Base-by-base conservation (phyloP, 2,888 invertebrate species). In the Luperina testacea region DNA sequence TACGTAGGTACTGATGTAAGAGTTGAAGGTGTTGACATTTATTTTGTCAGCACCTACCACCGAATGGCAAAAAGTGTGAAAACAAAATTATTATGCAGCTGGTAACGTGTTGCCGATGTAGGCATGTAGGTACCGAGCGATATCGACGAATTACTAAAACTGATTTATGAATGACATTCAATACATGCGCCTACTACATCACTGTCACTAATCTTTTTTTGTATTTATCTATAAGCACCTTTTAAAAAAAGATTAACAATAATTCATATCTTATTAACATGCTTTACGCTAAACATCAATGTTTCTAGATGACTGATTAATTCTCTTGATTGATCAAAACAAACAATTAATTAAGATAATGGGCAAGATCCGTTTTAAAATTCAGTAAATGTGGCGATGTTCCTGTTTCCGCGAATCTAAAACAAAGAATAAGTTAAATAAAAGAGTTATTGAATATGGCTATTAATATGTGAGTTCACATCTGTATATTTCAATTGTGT, bases 401-500 rank as follows among this genome's bases (percentile, higher is more conserved):
- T 72, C 38, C 69, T 64, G 53, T 70, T 77, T 77, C 87, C 68
- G 76, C 53, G 78, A 79, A 69, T 72, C 65, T 80, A 77, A 80
- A 87, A 81, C 72, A 84, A 82, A 87, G 57, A 70, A 80, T 53
- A 45, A 61, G 20, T 72, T 53, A 72, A 64, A 69, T 77, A 70
- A 71, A 70, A 75, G n/a, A 73, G 71, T 59, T 67, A 67, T 42
- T 59, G 64, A 24, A 68, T 57, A 72, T 72, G 59, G 70, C 75
- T 75, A 87, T 79, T 81, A 84, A 76, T 82, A 82, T 63, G 79
- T 83, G 67, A 77, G 67, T 70, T 83, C 77, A 76, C 77, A 78
- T 82, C 80, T 87, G 80, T 87, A 78, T 81, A 78, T 81, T 82
- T 79, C 83, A 81, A 78, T 79, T 53, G 87, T 83, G 87, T 83